Evolutionary conservation across 2,113 vertebrate genomes (phyloP), one percentile per base, ranked within the genome.

Genomic region (Lycaon pictus): DNA sequence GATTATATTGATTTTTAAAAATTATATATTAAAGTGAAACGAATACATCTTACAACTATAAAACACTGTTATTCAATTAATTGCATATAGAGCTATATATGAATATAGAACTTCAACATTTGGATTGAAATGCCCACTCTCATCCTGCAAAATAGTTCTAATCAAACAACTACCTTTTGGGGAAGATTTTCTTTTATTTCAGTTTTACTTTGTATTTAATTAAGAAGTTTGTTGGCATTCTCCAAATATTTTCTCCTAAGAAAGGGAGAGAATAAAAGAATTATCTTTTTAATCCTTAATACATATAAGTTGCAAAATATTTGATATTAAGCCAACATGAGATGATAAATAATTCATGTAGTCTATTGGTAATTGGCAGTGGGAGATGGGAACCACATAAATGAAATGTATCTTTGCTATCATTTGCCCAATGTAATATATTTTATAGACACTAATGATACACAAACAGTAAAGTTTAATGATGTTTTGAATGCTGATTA

Each of bases 391-490:
- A 87, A 51, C 29, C 32, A 56, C 51, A 74, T 79, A 88, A 95
- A 87, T 94, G 67, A 98, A 97, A 92, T 85, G 22, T 13, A 48
- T 89, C 20, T 96, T 95, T 95, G 69, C 35, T 92, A 80, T 86
- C 69, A 95, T 95, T 98, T 88, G 20, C 35, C 7, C 88, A 85
- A 13, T 88, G n/a, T n/a, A 93, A 96, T 96, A 95, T 80, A 97
- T 96, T 97, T 97, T 97, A 51, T 35, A 86, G 94, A 85, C 55
- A 89, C 65, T 96, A 97, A 97, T 93, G 92, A 93, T 91, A 94
- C 71, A 93, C 48, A 97, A 74, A 94, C 55, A 77, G 93, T 95
- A 97, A 97, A 96, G 69, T 88, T 97, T 98, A 97, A 98, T 96
- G 63, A 95, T 97, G 48, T 91, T 98, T 96, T 96, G 90, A 94